Conservation (phyloP, 1,140 invertebrate species). For the Acromyrmex heyeri region DNA sequence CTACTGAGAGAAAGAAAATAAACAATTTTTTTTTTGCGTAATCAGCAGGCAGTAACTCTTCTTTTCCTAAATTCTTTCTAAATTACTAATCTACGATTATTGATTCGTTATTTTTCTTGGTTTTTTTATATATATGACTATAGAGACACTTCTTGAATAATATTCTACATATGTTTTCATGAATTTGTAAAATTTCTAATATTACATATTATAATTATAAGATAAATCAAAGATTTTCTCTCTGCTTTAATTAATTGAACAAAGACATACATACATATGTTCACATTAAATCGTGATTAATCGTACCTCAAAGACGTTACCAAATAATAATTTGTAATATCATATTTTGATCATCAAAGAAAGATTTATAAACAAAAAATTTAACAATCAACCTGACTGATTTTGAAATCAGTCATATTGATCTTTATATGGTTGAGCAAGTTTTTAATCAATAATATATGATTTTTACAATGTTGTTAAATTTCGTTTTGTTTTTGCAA, state of each 20-base stretch:
- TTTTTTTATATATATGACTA: not conserved
- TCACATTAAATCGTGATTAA: not conserved
- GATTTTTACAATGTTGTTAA: not conserved
- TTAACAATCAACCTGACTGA: not conserved
- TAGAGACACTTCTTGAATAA: not conserved
- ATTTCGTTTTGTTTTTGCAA: not conserved
- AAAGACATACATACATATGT: not conserved
- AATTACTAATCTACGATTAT: not conserved
- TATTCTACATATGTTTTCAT: not conserved
- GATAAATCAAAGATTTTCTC: not conserved
- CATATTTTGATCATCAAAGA: not conserved
- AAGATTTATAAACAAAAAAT: not conserved
- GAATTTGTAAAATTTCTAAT: constrained; percentile 5
- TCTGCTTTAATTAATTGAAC: not conserved
- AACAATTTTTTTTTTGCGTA: not conserved
- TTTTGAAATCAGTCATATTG: not conserved
- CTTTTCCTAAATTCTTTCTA: not conserved
- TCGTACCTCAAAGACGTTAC: not conserved
- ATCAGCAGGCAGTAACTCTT: not conserved
- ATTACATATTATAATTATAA: not conserved
- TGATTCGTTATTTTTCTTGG: not conserved
- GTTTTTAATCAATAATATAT: constrained; percentile 3
- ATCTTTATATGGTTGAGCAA: not conserved
- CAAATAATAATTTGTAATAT: too few species aligned
- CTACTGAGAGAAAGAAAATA: not conserved